Evolutionary conservation across 2,797 vertebrate genomes (phyloP), one percentile per base, ranked within the genome.

Genomic region (Cryptoblepharus egeriae): DNA sequence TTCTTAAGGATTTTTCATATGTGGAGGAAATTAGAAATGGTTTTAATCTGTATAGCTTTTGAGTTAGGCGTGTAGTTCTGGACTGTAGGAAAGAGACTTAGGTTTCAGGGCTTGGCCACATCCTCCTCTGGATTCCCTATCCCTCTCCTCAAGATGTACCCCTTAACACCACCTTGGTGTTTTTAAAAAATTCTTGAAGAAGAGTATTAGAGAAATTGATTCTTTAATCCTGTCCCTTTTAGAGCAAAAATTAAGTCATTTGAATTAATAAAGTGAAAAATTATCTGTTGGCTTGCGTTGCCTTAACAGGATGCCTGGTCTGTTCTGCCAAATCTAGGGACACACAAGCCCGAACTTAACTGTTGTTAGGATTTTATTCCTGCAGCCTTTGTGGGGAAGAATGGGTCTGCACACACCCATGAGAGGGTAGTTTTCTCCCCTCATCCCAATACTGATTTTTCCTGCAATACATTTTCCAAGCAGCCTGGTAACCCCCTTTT

Each of bases 331-430:
- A 96, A 96, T 96, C 94, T 95, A 96, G 94, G 93, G 93, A 95
- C 93, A 90, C 92, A 91, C 18, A 97, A 97, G 94, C 97, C 97
- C 97, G 98, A 97, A 98, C 97, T 98, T 98, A 98, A 57, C 98
- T 95, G 90, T 93, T 93, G 92, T 93, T 91, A 91, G 75, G 57
- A 78, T 92, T 88, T 87, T 94, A 92, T 93, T 90, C 89, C 92
- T 94, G 93, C 93, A 75, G 82, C 95, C 93, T 89, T 89, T 93
- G 94, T 12, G 22, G 35, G 28, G 92, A 24, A 92, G 90, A 94
- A 94, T 93, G 91, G 94, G 92, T 92, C 92, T 90, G 91, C 92
- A 91, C 88, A 92, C 90, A 92, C 79, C 92, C 89, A 85, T 88
- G 93, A 89, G 92, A 92, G 22, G 60, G 42, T 11, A 16, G 15